These are phyloP conservation scores for Campaea margaritaria DNA, from an alignment of 2,888 invertebrate species.

Conservation along the genomic window DNA sequence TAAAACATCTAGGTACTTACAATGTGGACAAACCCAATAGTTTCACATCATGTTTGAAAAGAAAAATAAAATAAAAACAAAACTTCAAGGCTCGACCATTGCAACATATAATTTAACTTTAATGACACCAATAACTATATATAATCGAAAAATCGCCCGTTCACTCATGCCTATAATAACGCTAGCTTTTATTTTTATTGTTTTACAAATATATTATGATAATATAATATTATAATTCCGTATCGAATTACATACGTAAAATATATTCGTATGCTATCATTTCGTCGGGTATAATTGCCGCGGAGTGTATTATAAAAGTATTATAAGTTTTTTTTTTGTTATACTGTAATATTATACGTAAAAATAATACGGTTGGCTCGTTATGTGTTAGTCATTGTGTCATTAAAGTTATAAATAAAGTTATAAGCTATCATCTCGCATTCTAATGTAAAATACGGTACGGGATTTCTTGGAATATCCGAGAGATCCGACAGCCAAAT, in stretches of 20 bases:
- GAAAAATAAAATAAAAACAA: conserved; percentile 2
- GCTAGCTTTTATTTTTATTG: conserved; percentile 38
- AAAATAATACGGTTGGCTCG: conserved; percentile 63
- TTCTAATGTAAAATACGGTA: conserved; percentile 33
- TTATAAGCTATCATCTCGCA: conserved; percentile 46
- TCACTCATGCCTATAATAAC: conserved; percentile 39
- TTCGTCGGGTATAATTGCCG: conserved; percentile 68
- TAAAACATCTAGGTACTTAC: too few species aligned
- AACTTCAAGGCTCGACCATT: conserved; percentile 8
- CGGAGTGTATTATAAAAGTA: conserved; percentile 52
- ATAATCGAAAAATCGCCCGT: conserved; percentile 25
- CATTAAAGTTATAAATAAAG: conserved; percentile 68
- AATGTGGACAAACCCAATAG: too few species aligned
- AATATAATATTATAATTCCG: conserved; percentile 58
- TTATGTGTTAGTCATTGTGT: conserved; percentile 58
- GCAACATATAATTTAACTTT: conserved; percentile 16
- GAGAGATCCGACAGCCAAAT: conserved; percentile 2
- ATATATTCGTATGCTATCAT: conserved; percentile 71
- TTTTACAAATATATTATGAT: conserved; percentile 42
- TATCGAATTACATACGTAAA: conserved; percentile 67
- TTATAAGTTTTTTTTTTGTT: conserved; percentile 31
- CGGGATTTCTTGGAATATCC: conserved; percentile 35
- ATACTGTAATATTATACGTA: conserved; percentile 55
- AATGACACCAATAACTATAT: conserved; percentile 19
- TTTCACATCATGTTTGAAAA: background rate